These are phyloP conservation scores for Epizoanthus stellaris DNA, from an alignment of 92 coral and sea anemone species.

Conservation along the genomic window DNA sequence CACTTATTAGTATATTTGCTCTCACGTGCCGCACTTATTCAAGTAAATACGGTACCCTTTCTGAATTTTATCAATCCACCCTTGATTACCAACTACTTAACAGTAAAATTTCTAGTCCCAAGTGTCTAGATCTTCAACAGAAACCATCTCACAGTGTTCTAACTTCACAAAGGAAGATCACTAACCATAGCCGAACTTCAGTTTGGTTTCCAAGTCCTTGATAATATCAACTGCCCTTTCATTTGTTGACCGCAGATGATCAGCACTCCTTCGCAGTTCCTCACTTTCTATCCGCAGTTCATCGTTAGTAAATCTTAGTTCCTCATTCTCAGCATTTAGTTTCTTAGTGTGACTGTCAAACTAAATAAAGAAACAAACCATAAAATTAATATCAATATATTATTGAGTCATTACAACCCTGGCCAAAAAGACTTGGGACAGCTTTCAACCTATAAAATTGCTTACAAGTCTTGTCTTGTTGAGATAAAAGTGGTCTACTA, in stretches of 20 bases:
- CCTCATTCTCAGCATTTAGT: constrained; percentile 43
- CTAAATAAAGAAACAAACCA: constrained; percentile 10
- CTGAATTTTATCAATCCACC: no score
- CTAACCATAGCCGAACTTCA: constrained; percentile 74
- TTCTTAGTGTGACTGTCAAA: constrained; percentile 18
- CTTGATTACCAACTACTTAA: neutral
- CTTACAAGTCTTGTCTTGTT: no score
- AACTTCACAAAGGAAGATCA: neutral
- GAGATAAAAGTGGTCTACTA: no score
- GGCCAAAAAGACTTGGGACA: no score
- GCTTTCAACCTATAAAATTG: no score
- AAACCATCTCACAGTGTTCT: neutral
- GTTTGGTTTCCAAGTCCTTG: constrained; percentile 73
- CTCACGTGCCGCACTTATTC: no score
- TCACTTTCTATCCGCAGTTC: constrained; percentile 46
- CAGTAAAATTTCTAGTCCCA: neutral
- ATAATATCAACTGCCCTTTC: constrained; percentile 68
- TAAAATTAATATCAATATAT: no score
- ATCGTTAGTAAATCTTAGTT: constrained; percentile 26
- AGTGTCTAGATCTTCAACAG: neutral
- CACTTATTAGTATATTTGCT: no score
- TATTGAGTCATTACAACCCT: no score
- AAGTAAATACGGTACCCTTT: no score
- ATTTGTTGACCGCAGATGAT: constrained; percentile 60
- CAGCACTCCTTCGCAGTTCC: constrained; percentile 58